Evolutionary conservation across 2,113 vertebrate genomes (phyloP), one percentile per base, ranked within the genome.

Genomic region (Brachypodius melanocephalos): DNA sequence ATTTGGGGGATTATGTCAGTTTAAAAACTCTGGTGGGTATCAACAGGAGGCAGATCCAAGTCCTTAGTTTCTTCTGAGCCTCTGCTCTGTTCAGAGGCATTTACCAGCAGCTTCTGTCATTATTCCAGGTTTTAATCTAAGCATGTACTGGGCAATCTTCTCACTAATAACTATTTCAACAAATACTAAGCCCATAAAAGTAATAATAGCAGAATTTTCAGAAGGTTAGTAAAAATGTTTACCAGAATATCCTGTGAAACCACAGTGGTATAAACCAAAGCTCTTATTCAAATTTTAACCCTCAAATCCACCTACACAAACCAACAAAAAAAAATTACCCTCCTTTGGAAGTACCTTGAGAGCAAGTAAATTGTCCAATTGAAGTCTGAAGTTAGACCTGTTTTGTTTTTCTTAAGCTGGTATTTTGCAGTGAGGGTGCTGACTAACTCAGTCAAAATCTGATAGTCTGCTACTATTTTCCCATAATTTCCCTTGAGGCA

Each of bases 401-500:
- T 75, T 89, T 71, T 49, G 36, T 62, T 85, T 71, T 75, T 83
- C 57, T 81, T 32, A 40, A 76, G 22, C 31, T n/a, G 43, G 22
- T 77, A 52, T 80, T 96, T 95, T 86, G 31, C 61, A 93, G 63
- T 1, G 0, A 57, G 42, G 49, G 78, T 90, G 83, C 80, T 94
- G 95, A 96, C 72, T 89, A 92, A 90, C 34, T 78, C 45, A 31
- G n/a, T 58, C 5, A 17, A 95, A 95, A 95, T 88, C 86, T 92
- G 89, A 86, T 92, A 89, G 40, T 54, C 65, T 89, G 76, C 68
- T 87, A 85, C 42, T 45, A 78, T 65, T 89, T 95, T 90, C 76
- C 57, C 86, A 81, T 84, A 38, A 89, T 92, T 96, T 95, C 83
- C 91, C 95, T 90, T 78, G 89, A 97, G 93, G 92, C 73, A 84